Base-by-base conservation (phyloP, 2,888 invertebrate genomes). In the Linyphia triangularis region DNA sequence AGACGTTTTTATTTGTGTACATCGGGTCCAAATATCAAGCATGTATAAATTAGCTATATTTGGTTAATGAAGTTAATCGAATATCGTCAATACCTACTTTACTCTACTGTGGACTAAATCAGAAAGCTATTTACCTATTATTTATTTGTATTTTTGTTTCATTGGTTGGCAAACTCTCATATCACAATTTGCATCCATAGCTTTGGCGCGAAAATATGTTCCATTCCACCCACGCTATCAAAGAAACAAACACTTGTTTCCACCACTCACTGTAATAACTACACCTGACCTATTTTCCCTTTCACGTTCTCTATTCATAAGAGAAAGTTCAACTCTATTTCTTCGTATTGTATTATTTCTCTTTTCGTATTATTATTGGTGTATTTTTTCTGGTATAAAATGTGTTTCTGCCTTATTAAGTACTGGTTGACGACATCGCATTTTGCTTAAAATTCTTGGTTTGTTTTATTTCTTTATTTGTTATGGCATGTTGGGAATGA, bases 251-350 rank as follows among this genome's bases (percentile, higher is more conserved):
- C 85, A 85, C 61, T 30, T 85, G 63, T 85, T 85, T 77, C 69
- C 43, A 78, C 78, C 78, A 70, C 69, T 85, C 57, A 37, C 40
- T 2, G 40, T 77, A 70, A 70, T 85, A 69, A 77, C 61, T 69
- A 59, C 85, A 85, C 61, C 78, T 85, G 85, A 85, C 85, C 85
- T 40, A 85, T 59, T 78, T 85, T 77, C 40, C 69, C 57, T 30
- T 77, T 70, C 59, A 70, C 82, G 33, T 37, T 69, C 81, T 57
- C n/a, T n/a, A 77, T 59, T 24, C 28, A 59, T 10, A 16, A 77
- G 85, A 22, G 85, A 85, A 85, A 85, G 85, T 85, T 85, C 77
- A 85, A 65, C 78, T 65, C 57, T 57, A 51, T 81, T 81, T 59
- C 70, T 61, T 82, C 65, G 51, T 51, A 65, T 63, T 69, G 43